Evolutionary conservation across 2,797 vertebrate genomes (phyloP).

Genomic region (Nannoperca australis): DNA sequence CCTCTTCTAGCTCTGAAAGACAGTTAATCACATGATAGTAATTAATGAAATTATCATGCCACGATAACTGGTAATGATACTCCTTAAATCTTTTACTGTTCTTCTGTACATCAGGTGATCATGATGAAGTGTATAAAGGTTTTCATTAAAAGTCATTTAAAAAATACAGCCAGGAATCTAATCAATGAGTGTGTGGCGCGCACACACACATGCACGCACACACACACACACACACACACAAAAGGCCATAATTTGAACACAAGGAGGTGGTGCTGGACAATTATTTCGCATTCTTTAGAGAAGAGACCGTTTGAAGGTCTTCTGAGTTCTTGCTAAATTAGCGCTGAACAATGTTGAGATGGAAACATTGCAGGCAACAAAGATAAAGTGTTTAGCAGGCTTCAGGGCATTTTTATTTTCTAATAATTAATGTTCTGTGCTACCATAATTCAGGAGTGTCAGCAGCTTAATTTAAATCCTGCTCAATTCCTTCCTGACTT

Average conservation of each 20-base stretch:
- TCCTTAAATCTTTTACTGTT: conserved; percentile 38
- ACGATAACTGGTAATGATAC: conserved; percentile 41
- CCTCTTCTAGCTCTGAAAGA: conserved; percentile 28
- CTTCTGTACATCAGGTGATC: conserved; percentile 31
- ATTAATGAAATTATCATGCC: conserved; percentile 62
- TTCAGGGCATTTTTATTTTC: conserved; percentile 80
- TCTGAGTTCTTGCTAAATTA: conserved; percentile 67
- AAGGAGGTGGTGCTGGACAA: conserved; percentile 44
- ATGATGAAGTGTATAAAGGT: conserved; percentile 42
- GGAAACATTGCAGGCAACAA: conserved; percentile 66
- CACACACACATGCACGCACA: neutral
- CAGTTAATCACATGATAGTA: conserved; percentile 58
- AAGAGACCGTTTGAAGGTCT: conserved; percentile 47
- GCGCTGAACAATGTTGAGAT: conserved; percentile 61
- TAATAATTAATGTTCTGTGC: conserved; percentile 82
- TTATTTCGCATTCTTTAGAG: conserved; percentile 64
- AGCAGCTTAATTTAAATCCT: conserved; percentile 83
- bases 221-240: neutral
- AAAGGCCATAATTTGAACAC: conserved; percentile 37
- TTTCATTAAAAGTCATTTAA: conserved; percentile 39
- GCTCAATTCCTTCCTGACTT: conserved; percentile 80
- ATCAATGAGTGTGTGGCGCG: conserved; percentile 17
- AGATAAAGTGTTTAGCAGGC: conserved; percentile 80
- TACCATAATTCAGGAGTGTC: conserved; percentile 78
- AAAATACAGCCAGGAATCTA: conserved; percentile 21